Evolutionary conservation across 2,888 invertebrate genomes (phyloP).

Genomic region (Cephus runcator): DNA sequence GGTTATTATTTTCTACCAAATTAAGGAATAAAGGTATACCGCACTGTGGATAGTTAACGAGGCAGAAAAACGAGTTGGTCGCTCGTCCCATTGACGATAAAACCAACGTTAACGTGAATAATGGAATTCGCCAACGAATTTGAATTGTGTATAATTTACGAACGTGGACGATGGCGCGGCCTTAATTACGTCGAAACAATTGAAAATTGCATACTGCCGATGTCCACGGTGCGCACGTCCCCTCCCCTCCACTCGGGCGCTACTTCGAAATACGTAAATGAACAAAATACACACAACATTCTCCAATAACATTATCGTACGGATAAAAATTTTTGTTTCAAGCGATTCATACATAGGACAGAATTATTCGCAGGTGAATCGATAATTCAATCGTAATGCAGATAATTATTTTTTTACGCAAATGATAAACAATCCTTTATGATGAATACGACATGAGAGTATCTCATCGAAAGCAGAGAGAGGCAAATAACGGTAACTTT

Average conservation of each 20-base stretch:
- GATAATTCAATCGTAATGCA: background rate
- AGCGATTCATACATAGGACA: background rate
- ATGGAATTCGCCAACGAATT: slow-evolving; percentile 15
- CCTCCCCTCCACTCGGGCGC: background rate
- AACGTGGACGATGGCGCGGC: background rate
- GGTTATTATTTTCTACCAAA: background rate
- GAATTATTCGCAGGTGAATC: background rate
- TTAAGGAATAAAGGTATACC: background rate
- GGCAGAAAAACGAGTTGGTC: background rate
- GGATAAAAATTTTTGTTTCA: background rate
- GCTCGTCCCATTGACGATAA: background rate
- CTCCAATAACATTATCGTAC: background rate
- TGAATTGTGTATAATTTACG: slow-evolving; percentile 14
- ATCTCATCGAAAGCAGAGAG: background rate
- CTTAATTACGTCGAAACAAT: slow-evolving; percentile 27
- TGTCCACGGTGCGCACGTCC: background rate
- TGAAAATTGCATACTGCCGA: slow-evolving; percentile 23
- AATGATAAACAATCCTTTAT: background rate
- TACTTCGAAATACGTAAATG: background rate
- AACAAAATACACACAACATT: background rate
- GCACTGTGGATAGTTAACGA: background rate
- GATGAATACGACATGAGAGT: background rate
- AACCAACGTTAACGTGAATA: slow-evolving; percentile 9
- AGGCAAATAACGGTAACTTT: background rate
- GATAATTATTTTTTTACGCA: background rate